These are phyloP conservation scores for Bombus turneri DNA, from an alignment of 1,140 invertebrate genomes.

Conservation along the genomic window DNA sequence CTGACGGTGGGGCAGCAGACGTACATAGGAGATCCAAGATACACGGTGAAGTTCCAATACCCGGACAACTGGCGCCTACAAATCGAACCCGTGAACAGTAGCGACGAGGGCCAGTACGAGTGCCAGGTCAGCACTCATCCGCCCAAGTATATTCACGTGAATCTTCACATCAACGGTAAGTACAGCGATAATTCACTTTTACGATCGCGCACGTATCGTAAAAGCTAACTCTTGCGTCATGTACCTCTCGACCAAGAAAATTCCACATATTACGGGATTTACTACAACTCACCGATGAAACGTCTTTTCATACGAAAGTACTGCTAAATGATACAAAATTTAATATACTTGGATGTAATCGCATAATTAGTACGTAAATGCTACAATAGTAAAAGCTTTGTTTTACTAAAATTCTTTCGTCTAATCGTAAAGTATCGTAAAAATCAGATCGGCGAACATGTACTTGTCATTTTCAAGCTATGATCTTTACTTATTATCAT, in stretches of 20 bases:
- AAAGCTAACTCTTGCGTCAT: not conserved
- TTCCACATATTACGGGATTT: too few relatives aligned
- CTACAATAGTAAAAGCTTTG: too few relatives aligned
- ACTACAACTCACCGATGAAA: not conserved
- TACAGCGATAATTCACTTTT: constrained; percentile 47
- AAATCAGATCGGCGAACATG: too few relatives aligned
- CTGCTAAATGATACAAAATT: too few relatives aligned
- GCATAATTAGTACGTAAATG: too few relatives aligned
- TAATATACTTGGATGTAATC: too few relatives aligned
- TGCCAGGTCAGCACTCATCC: constrained; percentile 91
- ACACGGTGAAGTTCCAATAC: constrained; percentile 89
- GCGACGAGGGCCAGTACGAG: constrained; percentile 89
- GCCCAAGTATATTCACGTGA: constrained; percentile 88
- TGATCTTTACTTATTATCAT: too few relatives aligned
- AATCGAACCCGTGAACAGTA: constrained; percentile 87
- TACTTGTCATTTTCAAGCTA: too few relatives aligned
- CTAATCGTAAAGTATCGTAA: not conserved
- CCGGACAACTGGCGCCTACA: constrained; percentile 90
- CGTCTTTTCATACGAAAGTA: not conserved
- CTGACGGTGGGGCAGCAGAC: constrained; percentile 87
- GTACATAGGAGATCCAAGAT: constrained; percentile 89
- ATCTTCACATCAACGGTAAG: constrained; percentile 89
- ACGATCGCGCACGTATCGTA: not conserved
- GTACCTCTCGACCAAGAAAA: too few relatives aligned
- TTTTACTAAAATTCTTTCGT: not conserved